A percentile compares a stretch with the other conserved stretches of the same genome.
phyloP scores from a whole-genome alignment of 30 jellyfish, hydroid and myxozoan genomes.

The Turritopsis rubra region DNA sequence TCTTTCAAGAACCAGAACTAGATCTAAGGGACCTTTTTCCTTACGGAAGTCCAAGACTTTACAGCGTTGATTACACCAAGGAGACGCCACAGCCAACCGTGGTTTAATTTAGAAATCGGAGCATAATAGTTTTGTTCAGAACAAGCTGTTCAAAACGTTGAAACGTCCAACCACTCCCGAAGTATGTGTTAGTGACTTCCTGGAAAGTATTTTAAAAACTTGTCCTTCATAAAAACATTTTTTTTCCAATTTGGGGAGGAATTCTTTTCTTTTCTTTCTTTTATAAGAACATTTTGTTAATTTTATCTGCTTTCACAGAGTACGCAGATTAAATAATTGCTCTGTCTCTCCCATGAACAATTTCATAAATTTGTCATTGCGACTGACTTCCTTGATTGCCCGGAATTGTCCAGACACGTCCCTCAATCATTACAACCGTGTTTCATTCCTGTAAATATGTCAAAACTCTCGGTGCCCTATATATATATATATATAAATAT shows the following conservation, averaged over 20 bases:
- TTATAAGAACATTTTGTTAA: neutral
- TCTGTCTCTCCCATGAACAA: neutral
- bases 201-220: too few species aligned
- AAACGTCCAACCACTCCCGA: too few species aligned
- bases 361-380: neutral
- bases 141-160: too few species aligned
- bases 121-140: too few species aligned
- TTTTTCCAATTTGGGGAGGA: neutral
- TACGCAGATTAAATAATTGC: neutral
- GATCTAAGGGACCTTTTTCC: constrained; percentile 75
- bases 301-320: neutral
- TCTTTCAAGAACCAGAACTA: constrained; percentile 49
- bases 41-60: constrained; percentile 55
- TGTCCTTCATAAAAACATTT: too few species aligned
- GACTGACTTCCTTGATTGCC: neutral
- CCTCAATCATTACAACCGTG: neutral
- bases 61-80: constrained; percentile 56
- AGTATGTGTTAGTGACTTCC: too few species aligned
- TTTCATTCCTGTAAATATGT: neutral
- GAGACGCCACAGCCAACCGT: constrained; percentile 73
- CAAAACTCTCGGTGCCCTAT: neutral
- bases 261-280: neutral
- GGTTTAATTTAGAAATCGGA: neutral
- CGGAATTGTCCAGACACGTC: neutral
- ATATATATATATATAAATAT: too few species aligned